These are phyloP conservation scores for Pipistrellus kuhlii DNA, from an alignment of 2,797 vertebrate genomes.

Conservation along the genomic window DNA sequence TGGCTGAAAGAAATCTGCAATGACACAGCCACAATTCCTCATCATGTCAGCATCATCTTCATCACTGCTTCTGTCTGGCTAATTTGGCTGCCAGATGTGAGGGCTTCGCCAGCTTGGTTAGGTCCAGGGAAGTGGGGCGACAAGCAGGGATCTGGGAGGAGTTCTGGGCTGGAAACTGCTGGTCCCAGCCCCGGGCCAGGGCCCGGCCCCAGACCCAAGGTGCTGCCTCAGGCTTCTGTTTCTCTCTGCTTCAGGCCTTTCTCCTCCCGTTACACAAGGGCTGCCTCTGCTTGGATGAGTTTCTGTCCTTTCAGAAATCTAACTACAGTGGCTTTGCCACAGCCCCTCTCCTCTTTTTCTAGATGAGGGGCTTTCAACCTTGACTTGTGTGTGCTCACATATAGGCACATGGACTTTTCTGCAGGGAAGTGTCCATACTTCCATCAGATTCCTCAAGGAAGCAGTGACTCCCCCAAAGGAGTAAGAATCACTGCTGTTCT, in stretches of 20 bases:
- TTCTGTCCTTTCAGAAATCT: not conserved
- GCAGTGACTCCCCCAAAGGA: not conserved
- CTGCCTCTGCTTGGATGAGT: not conserved
- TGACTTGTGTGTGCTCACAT: not conserved
- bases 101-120: not conserved
- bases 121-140: not conserved
- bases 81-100: not conserved
- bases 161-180: not conserved
- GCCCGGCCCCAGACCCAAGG: not conserved
- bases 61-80: not conserved
- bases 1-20: slow-evolving; percentile 51
- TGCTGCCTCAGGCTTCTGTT: not conserved
- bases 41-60: not conserved
- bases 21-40: slow-evolving; percentile 56
- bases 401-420: not conserved
- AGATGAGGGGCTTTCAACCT: not conserved
- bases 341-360: not conserved
- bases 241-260: not conserved
- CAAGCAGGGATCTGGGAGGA: not conserved
- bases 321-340: not conserved
- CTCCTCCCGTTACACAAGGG: not conserved
- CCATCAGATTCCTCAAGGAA: not conserved
- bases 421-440: not conserved
- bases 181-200: not conserved
- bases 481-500: not conserved